phyloP scores from a whole-genome alignment of 2,888 invertebrate species.

The Maniola hyperantus region DNA sequence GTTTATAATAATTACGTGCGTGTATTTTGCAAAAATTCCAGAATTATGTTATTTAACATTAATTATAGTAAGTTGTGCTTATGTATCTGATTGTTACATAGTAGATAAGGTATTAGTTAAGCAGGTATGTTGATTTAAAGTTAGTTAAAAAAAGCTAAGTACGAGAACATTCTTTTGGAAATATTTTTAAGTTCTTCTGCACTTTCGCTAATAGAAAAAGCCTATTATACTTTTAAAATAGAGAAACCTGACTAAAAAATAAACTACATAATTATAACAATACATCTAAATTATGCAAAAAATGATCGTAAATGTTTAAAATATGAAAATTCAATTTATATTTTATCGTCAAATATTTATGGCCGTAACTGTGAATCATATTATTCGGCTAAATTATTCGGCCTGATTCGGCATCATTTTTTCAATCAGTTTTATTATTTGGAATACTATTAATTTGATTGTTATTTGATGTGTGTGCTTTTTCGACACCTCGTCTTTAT shows the following conservation, averaged over 20 bases:
- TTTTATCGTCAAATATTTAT: conserved; percentile 20
- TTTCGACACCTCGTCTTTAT: conserved; percentile 13
- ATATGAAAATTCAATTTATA: conserved; percentile 6
- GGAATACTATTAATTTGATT: conserved; percentile 13
- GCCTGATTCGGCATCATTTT: background rate
- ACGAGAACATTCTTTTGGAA: background rate
- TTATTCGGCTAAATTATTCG: background rate
- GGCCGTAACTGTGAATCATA: conserved; percentile 10
- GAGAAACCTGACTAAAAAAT: background rate
- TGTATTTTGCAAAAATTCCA: too few relatives aligned
- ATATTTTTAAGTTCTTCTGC: background rate
- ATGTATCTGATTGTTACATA: too few relatives aligned
- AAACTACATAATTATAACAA: conserved; percentile 11
- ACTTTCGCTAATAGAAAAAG: background rate
- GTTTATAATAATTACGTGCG: too few relatives aligned
- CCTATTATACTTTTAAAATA: conserved; percentile 11
- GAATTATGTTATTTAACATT: too few relatives aligned
- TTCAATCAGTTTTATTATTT: background rate
- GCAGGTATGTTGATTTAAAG: background rate
- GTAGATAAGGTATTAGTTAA: too few relatives aligned
- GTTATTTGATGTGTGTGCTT: conserved; percentile 1
- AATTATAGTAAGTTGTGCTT: too few relatives aligned
- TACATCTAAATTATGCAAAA: conserved; percentile 6
- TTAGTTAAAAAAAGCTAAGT: too few relatives aligned
- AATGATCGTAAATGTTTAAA: background rate